Conservation (phyloP, 2,888 invertebrate genomes). For the Arrhopalites spinosus region DNA sequence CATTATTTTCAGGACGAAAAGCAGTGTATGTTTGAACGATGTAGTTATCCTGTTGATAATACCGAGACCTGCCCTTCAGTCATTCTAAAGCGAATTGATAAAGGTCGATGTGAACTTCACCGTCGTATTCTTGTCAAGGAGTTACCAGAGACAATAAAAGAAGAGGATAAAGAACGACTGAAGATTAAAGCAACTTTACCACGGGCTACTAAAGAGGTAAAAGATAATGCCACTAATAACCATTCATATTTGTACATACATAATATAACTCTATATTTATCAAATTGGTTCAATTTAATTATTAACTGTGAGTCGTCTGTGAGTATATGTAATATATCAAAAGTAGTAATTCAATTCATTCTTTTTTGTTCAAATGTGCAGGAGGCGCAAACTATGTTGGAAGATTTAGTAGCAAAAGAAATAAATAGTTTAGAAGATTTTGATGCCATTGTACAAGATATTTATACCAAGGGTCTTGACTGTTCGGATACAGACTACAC, state of each 20-base stretch:
- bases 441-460: constrained; percentile 2
- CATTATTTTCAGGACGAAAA: constrained; percentile 4
- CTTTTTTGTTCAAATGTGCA: background rate
- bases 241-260: too few relatives aligned
- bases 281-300: too few relatives aligned
- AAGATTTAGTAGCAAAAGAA: constrained; percentile 16
- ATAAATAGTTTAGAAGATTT: constrained; percentile 12
- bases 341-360: background rate
- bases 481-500: background rate
- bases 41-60: constrained; percentile 3
- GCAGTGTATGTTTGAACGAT: constrained; percentile 19
- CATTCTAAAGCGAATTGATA: constrained; percentile 12
- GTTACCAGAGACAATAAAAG: constrained; percentile 3
- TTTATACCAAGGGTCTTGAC: constrained; percentile 16
- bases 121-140: background rate
- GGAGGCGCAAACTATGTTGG: constrained; percentile 11
- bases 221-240: too few relatives aligned
- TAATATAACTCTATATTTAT: too few relatives aligned
- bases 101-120: constrained; percentile 22
- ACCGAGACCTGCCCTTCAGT: background rate
- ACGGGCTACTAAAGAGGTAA: background rate
- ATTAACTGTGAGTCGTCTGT: background rate
- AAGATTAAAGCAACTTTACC: background rate
- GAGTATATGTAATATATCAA: background rate
- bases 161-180: background rate